Percentiles rank a stretch among this genome's conserved stretches.
Conservation (phyloP, 2,797 vertebrate genomes). For the Nannoperca australis region DNA sequence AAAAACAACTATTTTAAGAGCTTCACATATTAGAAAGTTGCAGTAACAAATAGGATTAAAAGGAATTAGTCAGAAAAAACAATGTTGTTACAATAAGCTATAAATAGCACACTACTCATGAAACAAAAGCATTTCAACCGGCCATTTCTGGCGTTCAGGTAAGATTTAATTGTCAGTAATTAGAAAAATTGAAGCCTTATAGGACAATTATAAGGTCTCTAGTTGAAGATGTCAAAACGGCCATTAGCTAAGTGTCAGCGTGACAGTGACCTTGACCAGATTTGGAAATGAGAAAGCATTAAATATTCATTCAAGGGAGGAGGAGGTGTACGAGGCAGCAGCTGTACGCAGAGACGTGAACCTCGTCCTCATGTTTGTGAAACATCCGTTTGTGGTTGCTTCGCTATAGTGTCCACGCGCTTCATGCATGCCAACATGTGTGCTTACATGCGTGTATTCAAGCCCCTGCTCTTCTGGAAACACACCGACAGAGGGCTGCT, state of each 20-base stretch:
- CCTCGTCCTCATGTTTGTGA: neutral
- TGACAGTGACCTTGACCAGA: constrained; percentile 46
- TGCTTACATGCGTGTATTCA: constrained; percentile 30
- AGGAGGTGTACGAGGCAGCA: constrained; percentile 3
- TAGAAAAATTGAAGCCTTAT: constrained; percentile 1
- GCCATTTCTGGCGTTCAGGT: neutral
- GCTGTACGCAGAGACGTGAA: neutral
- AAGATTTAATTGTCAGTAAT: constrained; percentile 5
- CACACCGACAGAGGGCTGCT: neutral
- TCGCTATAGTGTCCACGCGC: neutral
- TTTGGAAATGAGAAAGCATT: constrained; percentile 11
- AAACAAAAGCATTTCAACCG: neutral
- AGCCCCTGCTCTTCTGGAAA: neutral
- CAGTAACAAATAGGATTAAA: neutral
- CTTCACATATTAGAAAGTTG: neutral
- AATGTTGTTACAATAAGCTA: neutral
- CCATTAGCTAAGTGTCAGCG: constrained; percentile 29
- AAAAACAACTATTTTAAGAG: neutral
- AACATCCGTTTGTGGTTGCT: neutral
- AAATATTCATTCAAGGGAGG: constrained; percentile 46
- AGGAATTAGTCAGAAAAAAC: neutral
- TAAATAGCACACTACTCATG: no score
- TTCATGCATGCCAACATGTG: constrained; percentile 2
- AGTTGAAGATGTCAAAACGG: constrained; percentile 34
- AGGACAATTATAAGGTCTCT: neutral